Evolutionary conservation across 1,140 invertebrate genomes (phyloP).

Genomic region (Protaetia brevitarsis): DNA sequence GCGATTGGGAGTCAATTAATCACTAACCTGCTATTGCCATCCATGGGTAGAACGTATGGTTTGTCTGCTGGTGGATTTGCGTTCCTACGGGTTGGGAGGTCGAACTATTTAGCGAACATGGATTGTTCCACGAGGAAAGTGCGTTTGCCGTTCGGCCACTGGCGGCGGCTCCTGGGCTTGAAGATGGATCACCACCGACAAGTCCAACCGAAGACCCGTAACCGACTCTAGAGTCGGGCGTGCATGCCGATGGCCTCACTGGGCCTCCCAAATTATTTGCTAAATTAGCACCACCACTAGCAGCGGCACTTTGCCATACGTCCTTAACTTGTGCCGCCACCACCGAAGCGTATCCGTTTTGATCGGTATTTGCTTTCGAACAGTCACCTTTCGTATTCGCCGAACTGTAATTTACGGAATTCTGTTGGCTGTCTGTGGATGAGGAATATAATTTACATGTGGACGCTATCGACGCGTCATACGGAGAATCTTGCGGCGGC

Average conservation of each 20-base stretch:
- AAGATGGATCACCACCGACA: slow-evolving; percentile 69
- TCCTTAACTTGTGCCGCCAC: slow-evolving; percentile 64
- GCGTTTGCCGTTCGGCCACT: slow-evolving; percentile 58
- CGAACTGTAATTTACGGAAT: slow-evolving; percentile 58
- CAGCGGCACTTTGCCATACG: slow-evolving; percentile 62
- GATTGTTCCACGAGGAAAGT: slow-evolving; percentile 71
- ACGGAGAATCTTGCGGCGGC: slow-evolving; percentile 82
- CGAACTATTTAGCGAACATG: slow-evolving; percentile 73
- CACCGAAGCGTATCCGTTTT: slow-evolving; percentile 63
- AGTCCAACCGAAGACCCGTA: slow-evolving; percentile 59
- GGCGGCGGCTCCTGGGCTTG: slow-evolving; percentile 66
- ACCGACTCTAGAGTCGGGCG: slow-evolving; percentile 73
- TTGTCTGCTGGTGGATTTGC: slow-evolving; percentile 83
- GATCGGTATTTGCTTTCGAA: slow-evolving; percentile 56
- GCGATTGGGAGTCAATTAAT: background rate
- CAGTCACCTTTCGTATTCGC: slow-evolving; percentile 51
- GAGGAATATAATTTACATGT: slow-evolving; percentile 81
- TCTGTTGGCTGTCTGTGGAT: slow-evolving; percentile 59
- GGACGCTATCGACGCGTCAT: slow-evolving; percentile 82
- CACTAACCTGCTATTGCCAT: slow-evolving; percentile 96
- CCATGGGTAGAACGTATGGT: slow-evolving; percentile 95
- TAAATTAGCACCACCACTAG: slow-evolving; percentile 62
- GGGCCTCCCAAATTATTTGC: slow-evolving; percentile 54
- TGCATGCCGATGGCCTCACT: slow-evolving; percentile 79
- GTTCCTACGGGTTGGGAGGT: slow-evolving; percentile 72